These are phyloP conservation scores for Cinclus mexicanus DNA, from an alignment of 2,113 vertebrate species.

Conservation along the genomic window DNA sequence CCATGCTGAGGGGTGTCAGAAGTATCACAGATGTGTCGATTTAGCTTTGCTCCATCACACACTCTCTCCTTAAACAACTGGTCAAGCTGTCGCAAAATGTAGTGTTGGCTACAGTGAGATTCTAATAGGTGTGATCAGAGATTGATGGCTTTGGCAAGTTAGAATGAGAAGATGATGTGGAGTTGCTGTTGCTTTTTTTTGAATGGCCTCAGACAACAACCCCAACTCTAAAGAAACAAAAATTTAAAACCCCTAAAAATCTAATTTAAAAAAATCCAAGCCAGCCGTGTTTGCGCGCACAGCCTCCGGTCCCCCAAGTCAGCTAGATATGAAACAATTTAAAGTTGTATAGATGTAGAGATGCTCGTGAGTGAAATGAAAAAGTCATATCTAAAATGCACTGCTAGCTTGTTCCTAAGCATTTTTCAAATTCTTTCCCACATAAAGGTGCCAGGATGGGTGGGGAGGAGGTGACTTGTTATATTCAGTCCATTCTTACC, in stretches of 20 bases:
- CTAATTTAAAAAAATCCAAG: background rate
- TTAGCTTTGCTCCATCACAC: slow-evolving; percentile 73
- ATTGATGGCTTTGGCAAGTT: slow-evolving; percentile 59
- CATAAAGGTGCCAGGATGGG: background rate
- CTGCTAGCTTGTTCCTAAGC: background rate
- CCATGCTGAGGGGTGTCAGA: slow-evolving; percentile 74
- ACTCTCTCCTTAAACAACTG: slow-evolving; percentile 71
- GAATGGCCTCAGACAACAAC: background rate
- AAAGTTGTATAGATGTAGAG: background rate
- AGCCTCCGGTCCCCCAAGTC: rapidly evolving
- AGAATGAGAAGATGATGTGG: slow-evolving; percentile 35
- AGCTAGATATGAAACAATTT: background rate
- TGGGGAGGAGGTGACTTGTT: background rate
- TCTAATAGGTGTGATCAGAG: slow-evolving; percentile 68
- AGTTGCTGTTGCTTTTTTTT: slow-evolving; percentile 28
- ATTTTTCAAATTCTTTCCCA: slow-evolving; percentile 30
- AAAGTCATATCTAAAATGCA: background rate
- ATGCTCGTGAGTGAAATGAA: background rate
- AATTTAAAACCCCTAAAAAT: background rate
- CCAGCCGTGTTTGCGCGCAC: rapidly evolving
- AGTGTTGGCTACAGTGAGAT: slow-evolving; percentile 46
- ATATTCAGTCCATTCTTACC: background rate
- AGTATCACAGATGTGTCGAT: slow-evolving; percentile 74
- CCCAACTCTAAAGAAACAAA: background rate
- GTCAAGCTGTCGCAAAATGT: slow-evolving; percentile 65